Evolutionary conservation across 2,888 invertebrate species (phyloP).

Genomic region (Volucella zonaria): DNA sequence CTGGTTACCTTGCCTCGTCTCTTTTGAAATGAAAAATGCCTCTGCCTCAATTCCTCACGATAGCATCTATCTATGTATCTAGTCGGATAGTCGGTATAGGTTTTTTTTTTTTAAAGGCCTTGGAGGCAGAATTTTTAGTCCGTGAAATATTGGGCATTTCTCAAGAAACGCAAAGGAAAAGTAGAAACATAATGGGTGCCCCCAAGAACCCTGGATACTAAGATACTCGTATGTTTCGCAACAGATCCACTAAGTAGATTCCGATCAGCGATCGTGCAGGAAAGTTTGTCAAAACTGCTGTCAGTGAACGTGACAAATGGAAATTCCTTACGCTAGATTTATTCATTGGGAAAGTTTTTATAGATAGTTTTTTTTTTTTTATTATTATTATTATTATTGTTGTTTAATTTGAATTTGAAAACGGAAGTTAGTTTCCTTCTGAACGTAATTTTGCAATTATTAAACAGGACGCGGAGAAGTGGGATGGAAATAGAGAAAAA

Average conservation of each 20-base stretch:
- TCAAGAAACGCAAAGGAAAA: slow-evolving; percentile 16
- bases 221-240: slow-evolving; percentile 59
- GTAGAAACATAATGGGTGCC: slow-evolving; percentile 51
- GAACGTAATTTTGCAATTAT: slow-evolving; percentile 46
- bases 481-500: too few relatives aligned
- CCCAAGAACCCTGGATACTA: slow-evolving; percentile 30
- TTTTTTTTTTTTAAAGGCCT: slow-evolving; percentile 40
- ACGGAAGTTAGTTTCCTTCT: slow-evolving; percentile 68
- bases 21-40: slow-evolving; percentile 54
- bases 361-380: not conserved
- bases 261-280: slow-evolving; percentile 41
- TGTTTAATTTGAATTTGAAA: slow-evolving; percentile 9
- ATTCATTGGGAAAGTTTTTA: slow-evolving; percentile 6
- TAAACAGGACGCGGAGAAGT: not conserved
- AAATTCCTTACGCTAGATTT: slow-evolving; percentile 16
- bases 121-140: slow-evolving; percentile 38
- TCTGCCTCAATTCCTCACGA: slow-evolving; percentile 45
- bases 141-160: slow-evolving; percentile 61
- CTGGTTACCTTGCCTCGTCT: slow-evolving; percentile 26
- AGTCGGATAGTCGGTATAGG: too few relatives aligned
- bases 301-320: slow-evolving; percentile 49
- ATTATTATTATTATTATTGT: too few relatives aligned
- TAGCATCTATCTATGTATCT: slow-evolving; percentile 32
- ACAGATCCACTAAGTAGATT: slow-evolving; percentile 49
- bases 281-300: slow-evolving; percentile 37